These are phyloP conservation scores for Oncopodura yosiiana DNA, from an alignment of 1,140 invertebrate species.

Conservation along the genomic window DNA sequence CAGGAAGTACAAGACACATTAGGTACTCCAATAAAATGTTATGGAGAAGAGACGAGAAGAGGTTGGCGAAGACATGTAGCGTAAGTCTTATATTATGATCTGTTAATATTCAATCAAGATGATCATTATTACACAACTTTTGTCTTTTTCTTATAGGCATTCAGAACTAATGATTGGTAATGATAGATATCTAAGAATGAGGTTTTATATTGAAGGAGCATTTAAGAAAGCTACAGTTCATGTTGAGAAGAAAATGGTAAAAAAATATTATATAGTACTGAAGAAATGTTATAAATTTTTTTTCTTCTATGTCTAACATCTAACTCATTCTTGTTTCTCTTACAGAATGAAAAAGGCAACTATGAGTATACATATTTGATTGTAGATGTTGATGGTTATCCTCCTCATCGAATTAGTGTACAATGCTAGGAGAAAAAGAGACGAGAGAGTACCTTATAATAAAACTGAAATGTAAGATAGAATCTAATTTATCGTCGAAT, in stretches of 20 bases:
- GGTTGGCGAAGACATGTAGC: constrained; percentile 56
- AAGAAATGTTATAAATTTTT: constrained; percentile 24
- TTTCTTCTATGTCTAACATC: too few species aligned
- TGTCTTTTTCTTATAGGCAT: constrained; percentile 54
- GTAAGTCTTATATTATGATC: constrained; percentile 38
- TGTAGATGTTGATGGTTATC: constrained; percentile 68
- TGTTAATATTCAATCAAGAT: background rate
- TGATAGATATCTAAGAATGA: constrained; percentile 68
- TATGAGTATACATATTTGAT: constrained; percentile 73
- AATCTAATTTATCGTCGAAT: too few species aligned
- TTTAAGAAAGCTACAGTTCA: constrained; percentile 68
- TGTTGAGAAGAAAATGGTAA: constrained; percentile 74
- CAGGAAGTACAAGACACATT: constrained; percentile 59
- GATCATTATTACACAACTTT: constrained; percentile 35
- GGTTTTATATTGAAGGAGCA: constrained; percentile 77
- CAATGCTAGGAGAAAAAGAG: constrained; percentile 38
- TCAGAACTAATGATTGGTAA: constrained; percentile 61
- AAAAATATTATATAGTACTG: too few species aligned
- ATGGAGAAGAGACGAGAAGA: constrained; percentile 69
- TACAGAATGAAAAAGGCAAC: constrained; percentile 61
- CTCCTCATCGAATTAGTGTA: constrained; percentile 52
- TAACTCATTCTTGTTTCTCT: constrained; percentile 36
- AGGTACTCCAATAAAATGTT: constrained; percentile 77
- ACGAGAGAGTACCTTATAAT: background rate
- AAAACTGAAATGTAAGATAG: too few species aligned